phyloP scores from a whole-genome alignment of 2,113 vertebrate genomes.

The Casuarius casuarius region DNA sequence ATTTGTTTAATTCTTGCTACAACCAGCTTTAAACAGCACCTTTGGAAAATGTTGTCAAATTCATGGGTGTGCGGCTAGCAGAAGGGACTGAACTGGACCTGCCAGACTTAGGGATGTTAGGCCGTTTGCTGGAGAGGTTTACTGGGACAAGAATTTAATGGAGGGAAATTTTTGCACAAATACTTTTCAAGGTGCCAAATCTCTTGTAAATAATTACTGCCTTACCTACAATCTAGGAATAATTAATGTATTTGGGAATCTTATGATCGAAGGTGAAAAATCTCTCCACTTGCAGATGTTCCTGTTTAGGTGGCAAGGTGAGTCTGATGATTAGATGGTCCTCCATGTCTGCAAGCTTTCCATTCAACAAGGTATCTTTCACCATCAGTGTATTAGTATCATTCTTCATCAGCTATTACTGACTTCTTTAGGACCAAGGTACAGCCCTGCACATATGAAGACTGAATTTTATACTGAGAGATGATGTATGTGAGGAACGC shows the following conservation, averaged over 20 bases:
- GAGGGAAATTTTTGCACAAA: neutral
- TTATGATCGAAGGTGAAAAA: neutral
- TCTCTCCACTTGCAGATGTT: neutral
- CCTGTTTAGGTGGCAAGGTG: neutral
- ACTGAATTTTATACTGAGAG: neutral
- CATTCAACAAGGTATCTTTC: neutral
- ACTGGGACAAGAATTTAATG: neutral
- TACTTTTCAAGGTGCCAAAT: neutral
- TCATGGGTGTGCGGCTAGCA: neutral
- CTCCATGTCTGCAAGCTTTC: neutral
- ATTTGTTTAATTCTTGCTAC: constrained; percentile 13
- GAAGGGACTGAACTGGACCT: neutral
- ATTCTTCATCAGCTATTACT: neutral
- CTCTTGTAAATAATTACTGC: neutral
- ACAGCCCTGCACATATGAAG: neutral
- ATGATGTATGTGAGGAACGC: neutral
- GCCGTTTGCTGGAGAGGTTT: neutral
- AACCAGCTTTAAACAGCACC: neutral
- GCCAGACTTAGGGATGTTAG: neutral
- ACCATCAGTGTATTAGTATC: neutral
- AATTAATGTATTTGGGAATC: neutral
- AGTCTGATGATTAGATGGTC: neutral
- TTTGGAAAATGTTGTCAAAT: neutral
- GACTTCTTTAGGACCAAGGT: neutral
- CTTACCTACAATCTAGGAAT: neutral